Percentiles rank a stretch among this genome's conserved stretches.
Conservation (phyloP, 1,140 invertebrate species). For the Dendroctonus valens region DNA sequence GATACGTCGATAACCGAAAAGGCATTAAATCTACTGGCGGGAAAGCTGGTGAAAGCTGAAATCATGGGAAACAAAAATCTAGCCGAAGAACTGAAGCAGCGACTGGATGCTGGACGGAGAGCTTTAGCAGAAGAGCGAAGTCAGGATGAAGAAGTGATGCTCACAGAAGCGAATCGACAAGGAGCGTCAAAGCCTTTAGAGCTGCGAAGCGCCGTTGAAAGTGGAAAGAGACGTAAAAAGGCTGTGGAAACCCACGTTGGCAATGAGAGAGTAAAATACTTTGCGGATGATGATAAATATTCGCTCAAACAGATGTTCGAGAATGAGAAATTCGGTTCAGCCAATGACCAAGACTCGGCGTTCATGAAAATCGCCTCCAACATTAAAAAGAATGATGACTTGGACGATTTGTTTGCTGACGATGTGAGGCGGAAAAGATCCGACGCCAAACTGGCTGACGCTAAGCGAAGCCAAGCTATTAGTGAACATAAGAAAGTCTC, state of each 20-base stretch:
- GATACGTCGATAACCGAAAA: conserved; percentile 56
- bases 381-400: conserved; percentile 69
- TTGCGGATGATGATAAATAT: conserved; percentile 88
- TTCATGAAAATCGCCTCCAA: conserved; percentile 74
- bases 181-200: conserved; percentile 63
- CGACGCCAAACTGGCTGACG: conserved; percentile 61
- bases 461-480: conserved; percentile 69
- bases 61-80: conserved; percentile 76
- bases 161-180: conserved; percentile 68
- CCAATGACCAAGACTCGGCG: conserved; percentile 77
- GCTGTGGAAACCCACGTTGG: conserved; percentile 70
- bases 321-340: conserved; percentile 80
- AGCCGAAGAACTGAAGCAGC: conserved; percentile 67
- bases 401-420: conserved; percentile 86
- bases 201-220: conserved; percentile 44
- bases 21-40: conserved; percentile 84
- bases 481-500: conserved; percentile 68
- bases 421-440: conserved; percentile 64
- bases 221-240: conserved; percentile 56
- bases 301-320: conserved; percentile 87
- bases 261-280: conserved; percentile 78
- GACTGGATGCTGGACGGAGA: conserved; percentile 69
- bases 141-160: conserved; percentile 60
- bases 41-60: conserved; percentile 89
- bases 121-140: conserved; percentile 51